These are phyloP conservation scores for Allacma fusca DNA, from an alignment of 2,888 invertebrate species.

Conservation along the genomic window DNA sequence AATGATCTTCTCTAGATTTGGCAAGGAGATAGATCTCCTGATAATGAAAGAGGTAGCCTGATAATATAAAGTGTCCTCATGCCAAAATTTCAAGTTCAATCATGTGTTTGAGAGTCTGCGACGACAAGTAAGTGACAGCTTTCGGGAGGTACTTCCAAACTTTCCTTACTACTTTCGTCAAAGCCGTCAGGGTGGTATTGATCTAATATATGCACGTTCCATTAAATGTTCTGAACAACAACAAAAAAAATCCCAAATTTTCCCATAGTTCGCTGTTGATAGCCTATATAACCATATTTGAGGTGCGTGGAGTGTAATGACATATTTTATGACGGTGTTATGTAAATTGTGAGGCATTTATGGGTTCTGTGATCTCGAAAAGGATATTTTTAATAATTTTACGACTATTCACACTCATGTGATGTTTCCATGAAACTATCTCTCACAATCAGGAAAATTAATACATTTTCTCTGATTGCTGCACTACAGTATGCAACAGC, in stretches of 20 bases:
- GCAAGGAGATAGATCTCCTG: no score
- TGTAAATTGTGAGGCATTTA: neutral
- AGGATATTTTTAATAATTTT: slow-evolving; percentile 28
- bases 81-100: no score
- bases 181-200: neutral
- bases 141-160: no score
- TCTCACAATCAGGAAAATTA: neutral
- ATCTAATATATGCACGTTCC: neutral
- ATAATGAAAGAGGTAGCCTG: no score
- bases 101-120: no score
- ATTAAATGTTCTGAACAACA: neutral
- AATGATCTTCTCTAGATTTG: no score
- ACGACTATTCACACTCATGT: neutral
- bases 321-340: slow-evolving; percentile 20
- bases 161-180: no score
- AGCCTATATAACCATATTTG: slow-evolving; percentile 24
- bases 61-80: no score
- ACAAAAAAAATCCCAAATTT: neutral
- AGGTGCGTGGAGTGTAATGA: slow-evolving; percentile 16
- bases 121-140: no score
- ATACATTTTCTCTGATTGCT: no score
- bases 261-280: neutral
- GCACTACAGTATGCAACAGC: no score
- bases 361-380: neutral
- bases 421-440: neutral